Percentiles rank a stretch among this genome's conserved stretches.
Conservation (phyloP, 2,888 invertebrate genomes). For the Cyclophora punctaria region DNA sequence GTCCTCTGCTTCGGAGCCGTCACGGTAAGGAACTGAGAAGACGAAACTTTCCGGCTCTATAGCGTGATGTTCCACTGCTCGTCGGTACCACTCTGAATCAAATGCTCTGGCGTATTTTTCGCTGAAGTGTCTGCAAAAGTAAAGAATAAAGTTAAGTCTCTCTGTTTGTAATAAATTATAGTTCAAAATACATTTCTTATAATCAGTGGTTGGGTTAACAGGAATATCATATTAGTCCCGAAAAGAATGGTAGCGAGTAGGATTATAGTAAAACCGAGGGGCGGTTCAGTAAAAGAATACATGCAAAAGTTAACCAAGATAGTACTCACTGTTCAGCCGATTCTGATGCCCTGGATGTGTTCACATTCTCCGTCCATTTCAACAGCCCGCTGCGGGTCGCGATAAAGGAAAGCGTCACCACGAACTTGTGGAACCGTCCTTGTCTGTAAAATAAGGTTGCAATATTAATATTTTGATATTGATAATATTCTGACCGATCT, state of each 20-base stretch:
- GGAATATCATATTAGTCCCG: not conserved
- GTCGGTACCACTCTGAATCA: conserved; percentile 92
- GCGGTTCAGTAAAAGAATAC: no score
- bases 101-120: conserved; percentile 86
- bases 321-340: conserved; percentile 80
- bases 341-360: conserved; percentile 63
- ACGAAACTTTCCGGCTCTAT: conserved; percentile 93
- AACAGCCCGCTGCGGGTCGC: conserved; percentile 92
- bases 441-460: conserved; percentile 78
- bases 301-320: not conserved
- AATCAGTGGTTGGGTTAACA: not conserved
- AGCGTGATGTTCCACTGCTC: conserved; percentile 91
- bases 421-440: conserved; percentile 89
- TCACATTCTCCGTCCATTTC: conserved; percentile 86
- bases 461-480: no score
- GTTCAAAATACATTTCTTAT: no score
- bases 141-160: no score
- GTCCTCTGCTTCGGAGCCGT: conserved; percentile 74
- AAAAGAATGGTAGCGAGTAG: no score
- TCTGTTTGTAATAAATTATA: no score
- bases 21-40: conserved; percentile 89
- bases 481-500: no score
- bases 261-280: no score
- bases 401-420: conserved; percentile 88
- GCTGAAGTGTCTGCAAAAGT: conserved; percentile 82